A percentile compares a stretch with the other conserved stretches of the same genome.
Evolutionary conservation across 2,888 invertebrate species (phyloP).

Genomic region (Nomada flava): DNA sequence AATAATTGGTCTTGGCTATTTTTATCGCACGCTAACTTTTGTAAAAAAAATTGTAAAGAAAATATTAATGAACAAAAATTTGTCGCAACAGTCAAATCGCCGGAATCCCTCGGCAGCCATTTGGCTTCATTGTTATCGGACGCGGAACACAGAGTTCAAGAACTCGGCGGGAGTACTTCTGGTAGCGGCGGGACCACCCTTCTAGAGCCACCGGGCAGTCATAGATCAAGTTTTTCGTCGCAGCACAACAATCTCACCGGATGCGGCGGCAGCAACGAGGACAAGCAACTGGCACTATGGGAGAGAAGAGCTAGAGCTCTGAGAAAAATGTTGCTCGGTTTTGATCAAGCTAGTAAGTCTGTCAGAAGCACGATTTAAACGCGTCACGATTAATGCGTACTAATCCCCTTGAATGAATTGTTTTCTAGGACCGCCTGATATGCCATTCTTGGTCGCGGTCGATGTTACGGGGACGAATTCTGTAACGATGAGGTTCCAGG

Average conservation of each 20-base stretch:
- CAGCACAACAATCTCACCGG: constrained; percentile 86
- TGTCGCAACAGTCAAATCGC: constrained; percentile 87
- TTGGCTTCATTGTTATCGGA: constrained; percentile 91
- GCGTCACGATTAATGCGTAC: not conserved
- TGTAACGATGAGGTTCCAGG: constrained; percentile 88
- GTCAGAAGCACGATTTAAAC: not conserved
- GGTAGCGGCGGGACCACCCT: constrained; percentile 75
- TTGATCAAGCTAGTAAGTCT: constrained; percentile 91
- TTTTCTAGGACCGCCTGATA: constrained; percentile 89
- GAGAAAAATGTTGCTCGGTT: constrained; percentile 93
- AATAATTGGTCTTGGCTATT: too few species aligned
- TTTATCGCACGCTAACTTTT: too few species aligned
- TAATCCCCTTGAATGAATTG: not conserved
- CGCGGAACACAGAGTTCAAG: constrained; percentile 93
- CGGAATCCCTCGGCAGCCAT: constrained; percentile 91
- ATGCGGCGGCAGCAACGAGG: constrained; percentile 89
- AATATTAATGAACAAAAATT: constrained; percentile 3
- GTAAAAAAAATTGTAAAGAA: not conserved
- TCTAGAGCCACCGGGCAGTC: constrained; percentile 76
- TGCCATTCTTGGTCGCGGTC: constrained; percentile 91
- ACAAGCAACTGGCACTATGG: constrained; percentile 95
- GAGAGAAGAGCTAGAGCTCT: constrained; percentile 92
- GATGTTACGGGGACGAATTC: constrained; percentile 89
- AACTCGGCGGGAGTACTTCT: constrained; percentile 87
- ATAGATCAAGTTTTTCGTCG: constrained; percentile 80